Evolutionary conservation across 2,888 invertebrate species (phyloP), one percentile per base, ranked within the genome.

Genomic region (Scaptomyza tumidula): DNA sequence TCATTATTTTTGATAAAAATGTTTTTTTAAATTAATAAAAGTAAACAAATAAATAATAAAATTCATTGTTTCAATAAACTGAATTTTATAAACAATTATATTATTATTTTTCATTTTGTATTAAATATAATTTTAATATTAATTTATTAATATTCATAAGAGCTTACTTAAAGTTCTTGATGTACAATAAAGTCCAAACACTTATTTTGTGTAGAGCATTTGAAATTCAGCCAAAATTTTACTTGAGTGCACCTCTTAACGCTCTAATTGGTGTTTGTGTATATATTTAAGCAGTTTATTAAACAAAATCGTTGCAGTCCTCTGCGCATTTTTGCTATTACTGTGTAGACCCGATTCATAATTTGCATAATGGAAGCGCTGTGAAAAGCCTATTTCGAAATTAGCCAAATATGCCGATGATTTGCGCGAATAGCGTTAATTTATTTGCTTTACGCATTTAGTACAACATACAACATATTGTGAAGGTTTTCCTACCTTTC

Each of bases 241-340:
- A 1, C 2, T 9, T 27, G 27, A 9, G 1, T 54, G 13, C 3
- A 2, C 1, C n/a, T 16, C 16, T 11, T 33, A 35, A n/a, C 27
- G 41, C 9, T 14, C 13, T 19, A 43, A 27, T 61, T 53, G 27
- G 31, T 60, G 67, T 73, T 75, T 75, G 54, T 58, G 43, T 73
- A 78, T 78, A 80, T 80, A 80, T 80, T 76, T 74, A 60, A 83
- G 70, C 68, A 82, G 68, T 82, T 74, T 82, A 83, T 83, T 80
- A 76, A 70, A 71, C 73, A 64, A 65, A 75, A 71, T 80, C 64
- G 54, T 49, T 71, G 67, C 71, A 60, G 56, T 58, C 49, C 65
- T 70, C 64, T 43, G 58, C 53, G 39, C 54, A 54, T 54, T 53
- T 49, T 37, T 16, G 49, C 27, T 63, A 4, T 16, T 14, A 50